Base-by-base conservation (phyloP, 2,888 invertebrate genomes). In the Galerucella nymphaeae region DNA sequence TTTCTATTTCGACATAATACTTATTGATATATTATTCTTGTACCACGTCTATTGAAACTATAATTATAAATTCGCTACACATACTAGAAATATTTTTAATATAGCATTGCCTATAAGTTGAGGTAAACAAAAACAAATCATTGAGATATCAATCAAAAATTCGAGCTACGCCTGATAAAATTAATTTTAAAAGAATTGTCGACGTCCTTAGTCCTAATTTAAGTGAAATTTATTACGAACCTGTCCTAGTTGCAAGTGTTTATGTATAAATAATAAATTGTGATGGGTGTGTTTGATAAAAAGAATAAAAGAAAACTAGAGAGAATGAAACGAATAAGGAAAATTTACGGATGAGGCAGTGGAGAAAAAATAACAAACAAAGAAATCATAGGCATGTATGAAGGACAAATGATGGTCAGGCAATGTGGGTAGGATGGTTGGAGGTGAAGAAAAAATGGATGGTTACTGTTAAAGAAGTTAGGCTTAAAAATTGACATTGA, bases 211-310 rank as follows among this genome's bases (percentile, higher is more conserved):
- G n/a, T 61, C 50, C 68, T 61, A 61, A 59, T 45, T 16, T 58
- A 59, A 55, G 23, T 48, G 16, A 59, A 67, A 68, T 61, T 58
- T 59, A 68, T 59, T 68, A 50, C 68, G 55, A 11, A 48, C 61
- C 61, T 68, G 68, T 68, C 68, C 68, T 48, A 68, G 41, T 42
- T 68, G 41, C 68, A 61, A 59, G 23, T 38, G 61, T 61, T 61
- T 53, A 42, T 41, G 11, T 20, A n/a, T 16, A 53, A 45, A 45
- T 45, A 45, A n/a, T n/a, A n/a, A n/a, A 45, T 45, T 45, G 14
- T 45, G 45, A 45, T 45, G 14, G 2, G 23, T 23, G 23, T 23
- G 23, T 23, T 2, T 23, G 1, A 23, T 23, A 2, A 23, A 23
- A 2, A 23, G 23, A 23, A 23, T 23, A 23, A 23, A 23, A 23